These are phyloP conservation scores for Crossocerus cetratus DNA, from an alignment of 2,888 invertebrate genomes.

Conservation along the genomic window DNA sequence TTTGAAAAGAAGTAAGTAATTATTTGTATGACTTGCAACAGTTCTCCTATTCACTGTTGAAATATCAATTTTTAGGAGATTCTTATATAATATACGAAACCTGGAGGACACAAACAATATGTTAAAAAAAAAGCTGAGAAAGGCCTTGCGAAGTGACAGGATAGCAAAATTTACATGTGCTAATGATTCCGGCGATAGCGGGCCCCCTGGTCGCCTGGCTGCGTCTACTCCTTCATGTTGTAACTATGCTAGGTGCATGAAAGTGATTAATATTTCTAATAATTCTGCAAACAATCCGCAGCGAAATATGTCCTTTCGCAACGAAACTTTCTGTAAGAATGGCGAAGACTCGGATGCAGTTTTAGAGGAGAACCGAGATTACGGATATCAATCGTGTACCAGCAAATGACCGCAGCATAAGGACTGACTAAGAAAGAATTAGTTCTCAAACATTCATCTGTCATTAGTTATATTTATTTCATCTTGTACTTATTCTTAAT, in stretches of 20 bases:
- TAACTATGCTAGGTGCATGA: background rate
- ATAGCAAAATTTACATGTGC: constrained; percentile 36
- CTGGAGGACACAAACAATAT: constrained; percentile 56
- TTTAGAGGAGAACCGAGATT: constrained; percentile 64
- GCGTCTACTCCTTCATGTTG: background rate
- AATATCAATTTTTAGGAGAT: constrained; percentile 55
- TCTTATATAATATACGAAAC: constrained; percentile 56
- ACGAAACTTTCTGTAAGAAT: constrained; percentile 40
- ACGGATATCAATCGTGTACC: constrained; percentile 68
- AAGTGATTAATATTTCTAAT: constrained; percentile 1
- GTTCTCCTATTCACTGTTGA: constrained; percentile 3
- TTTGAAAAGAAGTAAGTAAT: constrained; percentile 67
- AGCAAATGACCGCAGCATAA: constrained; percentile 38
- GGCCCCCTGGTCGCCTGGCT: background rate
- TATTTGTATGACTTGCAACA: background rate
- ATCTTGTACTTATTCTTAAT: background rate
- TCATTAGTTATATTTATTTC: background rate
- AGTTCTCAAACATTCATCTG: too few relatives aligned
- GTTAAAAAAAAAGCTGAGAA: constrained; percentile 51
- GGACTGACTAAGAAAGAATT: constrained; percentile 18
- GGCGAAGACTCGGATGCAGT: constrained; percentile 47
- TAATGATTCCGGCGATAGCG: too few relatives aligned
- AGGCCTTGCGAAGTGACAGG: constrained; percentile 30
- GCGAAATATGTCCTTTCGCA: constrained; percentile 49
- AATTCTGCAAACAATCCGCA: constrained; percentile 56